A percentile compares a stretch with the other conserved stretches of the same genome.
These are phyloP conservation scores for Zygothrica quintamaculata DNA, from an alignment of 2,888 invertebrate species.

Conservation along the genomic window DNA sequence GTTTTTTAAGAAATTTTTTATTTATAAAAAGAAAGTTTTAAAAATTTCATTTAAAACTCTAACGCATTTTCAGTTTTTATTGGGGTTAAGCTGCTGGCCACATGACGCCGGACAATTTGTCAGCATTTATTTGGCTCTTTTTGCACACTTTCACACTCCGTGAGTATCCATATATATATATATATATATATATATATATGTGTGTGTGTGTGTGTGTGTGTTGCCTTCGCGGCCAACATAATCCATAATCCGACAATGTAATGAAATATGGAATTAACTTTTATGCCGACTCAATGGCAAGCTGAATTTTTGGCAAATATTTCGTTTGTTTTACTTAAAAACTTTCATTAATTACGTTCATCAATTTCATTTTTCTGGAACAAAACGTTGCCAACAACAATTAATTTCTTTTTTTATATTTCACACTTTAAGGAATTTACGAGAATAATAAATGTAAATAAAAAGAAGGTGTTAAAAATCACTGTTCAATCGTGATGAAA, in stretches of 20 bases:
- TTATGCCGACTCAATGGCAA: slow-evolving; percentile 20
- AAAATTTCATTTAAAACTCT: slow-evolving; percentile 8
- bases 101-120: slow-evolving; percentile 41
- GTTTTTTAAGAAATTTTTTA: too few relatives aligned
- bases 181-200: not conserved
- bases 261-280: slow-evolving; percentile 46
- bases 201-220: slow-evolving; percentile 2
- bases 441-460: too few relatives aligned
- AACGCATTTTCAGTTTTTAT: slow-evolving; percentile 9
- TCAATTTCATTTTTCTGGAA: slow-evolving; percentile 27
- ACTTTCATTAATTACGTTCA: slow-evolving; percentile 54
- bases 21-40: too few relatives aligned
- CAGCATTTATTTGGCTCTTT: slow-evolving; percentile 44
- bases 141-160: not conserved
- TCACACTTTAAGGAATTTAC: not conserved
- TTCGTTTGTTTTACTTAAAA: slow-evolving; percentile 12
- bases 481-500: too few relatives aligned
- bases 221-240: slow-evolving; percentile 46
- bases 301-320: slow-evolving; percentile 27
- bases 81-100: slow-evolving; percentile 31
- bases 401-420: slow-evolving; percentile 19
- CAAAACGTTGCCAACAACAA: slow-evolving; percentile 13
- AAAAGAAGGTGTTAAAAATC: too few relatives aligned
- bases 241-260: slow-evolving; percentile 48
- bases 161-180: not conserved